Base-by-base conservation (phyloP, 2,888 invertebrate species). In the Alloplasta piceator region DNA sequence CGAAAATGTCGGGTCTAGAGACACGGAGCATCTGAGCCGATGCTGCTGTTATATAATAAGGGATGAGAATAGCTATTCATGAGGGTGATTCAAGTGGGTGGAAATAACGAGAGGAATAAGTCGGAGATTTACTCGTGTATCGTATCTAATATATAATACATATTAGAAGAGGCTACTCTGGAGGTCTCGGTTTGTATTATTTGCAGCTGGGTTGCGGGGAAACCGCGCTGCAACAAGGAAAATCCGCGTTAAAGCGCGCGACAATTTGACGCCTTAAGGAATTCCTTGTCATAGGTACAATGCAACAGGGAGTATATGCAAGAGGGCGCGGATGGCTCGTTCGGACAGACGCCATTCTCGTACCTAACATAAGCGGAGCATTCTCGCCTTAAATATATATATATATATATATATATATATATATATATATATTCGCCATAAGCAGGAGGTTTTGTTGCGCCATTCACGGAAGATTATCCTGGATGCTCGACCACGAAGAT, bases 381-480 rank as follows among this genome's bases (percentile, higher is more conserved):
- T 90, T 89, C 86, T 86, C 86, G 81, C 85, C 86, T 83, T 81
- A 87, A 87, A 89, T 88, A 88, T 89, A 88, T 74, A 85, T 84
- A 26, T 26, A 26, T 26, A n/a, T n/a, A n/a, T n/a, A n/a, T n/a
- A n/a, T n/a, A n/a, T n/a, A n/a, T n/a, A n/a, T n/a, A n/a, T 26
- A 26, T 26, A 26, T 26, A 26, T 26, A 26, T 1, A 26, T 26
- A 26, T 26, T 43, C 10, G 10, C 43, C 43, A 41, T 56, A 63
- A 76, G 56, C 84, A 79, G 26, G 26, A 26, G 26, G 26, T 26
- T 26, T 26, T 82, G 84, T 87, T 86, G 84, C 85, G 83, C 88
- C 82, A 91, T 90, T 91, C 87, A 90, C 58, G 76, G 78, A 85
- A 89, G 91, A 90, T 91, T 91, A 91, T 90, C 89, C 90, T 5